Evolutionary conservation across 2,888 invertebrate species (phyloP).

Genomic region (Nowickia ferox): DNA sequence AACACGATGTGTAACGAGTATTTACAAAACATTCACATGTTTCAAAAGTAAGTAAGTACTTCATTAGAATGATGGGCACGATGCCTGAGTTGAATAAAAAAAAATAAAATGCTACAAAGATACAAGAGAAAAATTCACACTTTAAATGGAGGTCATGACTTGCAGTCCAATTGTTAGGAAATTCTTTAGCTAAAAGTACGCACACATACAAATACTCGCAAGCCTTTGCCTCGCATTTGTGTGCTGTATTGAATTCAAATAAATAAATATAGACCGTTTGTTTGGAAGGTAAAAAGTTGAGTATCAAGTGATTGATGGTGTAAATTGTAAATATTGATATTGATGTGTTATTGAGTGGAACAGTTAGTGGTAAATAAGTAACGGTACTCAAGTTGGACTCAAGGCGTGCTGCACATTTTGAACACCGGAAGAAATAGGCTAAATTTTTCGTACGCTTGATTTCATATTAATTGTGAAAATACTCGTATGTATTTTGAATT

Average conservation of each 20-base stretch:
- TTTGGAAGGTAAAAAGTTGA: conserved; percentile 14
- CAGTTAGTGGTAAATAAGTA: conserved; percentile 10
- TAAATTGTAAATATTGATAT: conserved; percentile 36
- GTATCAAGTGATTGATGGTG: conserved; percentile 37
- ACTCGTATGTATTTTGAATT: too few species aligned
- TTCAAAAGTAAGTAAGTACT: conserved; percentile 46
- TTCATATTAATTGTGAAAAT: neutral
- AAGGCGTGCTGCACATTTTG: conserved; percentile 18
- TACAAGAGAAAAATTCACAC: conserved; percentile 49
- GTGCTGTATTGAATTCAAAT: conserved; percentile 14
- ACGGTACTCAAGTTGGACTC: conserved; percentile 13
- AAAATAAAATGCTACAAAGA: neutral
- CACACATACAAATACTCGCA: neutral
- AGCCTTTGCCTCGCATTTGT: neutral
- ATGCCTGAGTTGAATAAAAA: conserved; percentile 53
- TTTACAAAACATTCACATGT: conserved; percentile 28
- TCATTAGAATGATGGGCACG: conserved; percentile 54
- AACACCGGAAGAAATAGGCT: neutral
- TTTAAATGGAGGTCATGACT: conserved; percentile 55
- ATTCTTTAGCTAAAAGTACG: conserved; percentile 11
- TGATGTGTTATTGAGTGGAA: conserved; percentile 29
- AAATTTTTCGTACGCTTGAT: neutral
- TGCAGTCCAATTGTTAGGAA: conserved; percentile 48
- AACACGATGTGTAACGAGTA: conserved; percentile 21
- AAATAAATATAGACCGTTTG: neutral